Percentiles rank a stretch among this genome's conserved stretches.
Evolutionary conservation across 1,140 invertebrate species (phyloP).

Genomic region (Trichonephila clavata): DNA sequence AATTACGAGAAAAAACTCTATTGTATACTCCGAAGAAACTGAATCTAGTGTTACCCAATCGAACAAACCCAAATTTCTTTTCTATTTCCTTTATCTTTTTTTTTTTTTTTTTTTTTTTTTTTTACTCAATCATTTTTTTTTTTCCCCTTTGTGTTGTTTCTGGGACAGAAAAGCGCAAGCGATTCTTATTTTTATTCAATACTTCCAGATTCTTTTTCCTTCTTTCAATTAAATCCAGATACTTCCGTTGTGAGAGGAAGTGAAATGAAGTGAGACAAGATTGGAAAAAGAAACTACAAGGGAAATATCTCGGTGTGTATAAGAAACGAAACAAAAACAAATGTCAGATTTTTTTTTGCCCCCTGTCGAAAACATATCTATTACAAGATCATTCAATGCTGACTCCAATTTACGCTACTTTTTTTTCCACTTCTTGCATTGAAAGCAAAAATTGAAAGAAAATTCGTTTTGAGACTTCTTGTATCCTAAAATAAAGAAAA

Average conservation of each 20-base stretch:
- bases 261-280: slow-evolving; percentile 31
- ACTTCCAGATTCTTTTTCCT: background rate
- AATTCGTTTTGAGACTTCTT: background rate
- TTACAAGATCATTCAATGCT: background rate
- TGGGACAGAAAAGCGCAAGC: background rate
- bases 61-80: background rate
- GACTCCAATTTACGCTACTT: background rate
- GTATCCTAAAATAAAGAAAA: background rate
- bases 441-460: background rate
- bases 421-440: background rate
- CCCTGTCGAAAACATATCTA: slow-evolving; percentile 5
- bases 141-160: background rate
- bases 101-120: background rate
- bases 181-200: slow-evolving; percentile 8
- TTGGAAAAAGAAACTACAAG: background rate
- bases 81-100: background rate
- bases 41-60: background rate
- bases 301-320: background rate
- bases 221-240: slow-evolving; percentile 41
- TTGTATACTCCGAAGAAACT: background rate
- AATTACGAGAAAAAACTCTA: background rate
- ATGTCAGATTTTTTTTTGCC: background rate
- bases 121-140: background rate
- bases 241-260: slow-evolving; percentile 14
- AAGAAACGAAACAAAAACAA: background rate